These are phyloP conservation scores for Caenorhabditis latens DNA, from an alignment of 1,140 invertebrate genomes.

Conservation along the genomic window DNA sequence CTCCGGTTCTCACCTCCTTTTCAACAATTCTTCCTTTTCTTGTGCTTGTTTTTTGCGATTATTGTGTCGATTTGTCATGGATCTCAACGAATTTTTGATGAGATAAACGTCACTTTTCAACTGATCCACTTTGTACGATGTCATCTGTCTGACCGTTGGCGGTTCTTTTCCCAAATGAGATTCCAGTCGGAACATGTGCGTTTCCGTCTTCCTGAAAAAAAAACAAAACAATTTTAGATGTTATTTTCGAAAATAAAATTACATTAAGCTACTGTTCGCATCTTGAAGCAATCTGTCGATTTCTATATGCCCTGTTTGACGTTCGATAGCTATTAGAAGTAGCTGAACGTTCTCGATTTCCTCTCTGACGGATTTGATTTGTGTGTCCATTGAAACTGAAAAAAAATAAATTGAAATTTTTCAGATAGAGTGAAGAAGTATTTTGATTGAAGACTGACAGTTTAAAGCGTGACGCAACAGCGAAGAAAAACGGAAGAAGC, in stretches of 20 bases:
- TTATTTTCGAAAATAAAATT: not conserved
- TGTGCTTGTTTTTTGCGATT: constrained; percentile 37
- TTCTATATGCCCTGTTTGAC: constrained; percentile 25
- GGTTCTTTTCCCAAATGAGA: constrained; percentile 21
- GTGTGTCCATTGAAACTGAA: constrained; percentile 3
- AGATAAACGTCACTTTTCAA: constrained; percentile 39
- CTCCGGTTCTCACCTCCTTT: not conserved
- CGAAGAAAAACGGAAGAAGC: not conserved
- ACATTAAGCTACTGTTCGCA: constrained; percentile 28
- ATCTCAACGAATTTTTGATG: constrained; percentile 39
- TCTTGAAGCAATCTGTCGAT: constrained; percentile 13
- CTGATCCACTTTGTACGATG: constrained; percentile 40
- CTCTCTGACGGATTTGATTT: constrained; percentile 4
- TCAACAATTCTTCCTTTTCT: constrained; percentile 28
- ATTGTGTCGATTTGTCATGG: constrained; percentile 27
- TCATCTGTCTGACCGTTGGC: not conserved
- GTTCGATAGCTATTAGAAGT: constrained; percentile 11
- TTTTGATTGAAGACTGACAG: too few relatives aligned
- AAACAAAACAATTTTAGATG: too few relatives aligned
- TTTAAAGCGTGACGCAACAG: not conserved
- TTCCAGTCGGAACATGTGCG: constrained; percentile 33
- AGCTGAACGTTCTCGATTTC: constrained; percentile 29
- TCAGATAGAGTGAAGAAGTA: not conserved
- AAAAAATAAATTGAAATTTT: not conserved
- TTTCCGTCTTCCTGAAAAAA: constrained; percentile 30